Percentiles rank a stretch among this genome's conserved stretches.
These are phyloP conservation scores for Calameuta filiformis DNA, from an alignment of 2,888 invertebrate species.

Conservation along the genomic window DNA sequence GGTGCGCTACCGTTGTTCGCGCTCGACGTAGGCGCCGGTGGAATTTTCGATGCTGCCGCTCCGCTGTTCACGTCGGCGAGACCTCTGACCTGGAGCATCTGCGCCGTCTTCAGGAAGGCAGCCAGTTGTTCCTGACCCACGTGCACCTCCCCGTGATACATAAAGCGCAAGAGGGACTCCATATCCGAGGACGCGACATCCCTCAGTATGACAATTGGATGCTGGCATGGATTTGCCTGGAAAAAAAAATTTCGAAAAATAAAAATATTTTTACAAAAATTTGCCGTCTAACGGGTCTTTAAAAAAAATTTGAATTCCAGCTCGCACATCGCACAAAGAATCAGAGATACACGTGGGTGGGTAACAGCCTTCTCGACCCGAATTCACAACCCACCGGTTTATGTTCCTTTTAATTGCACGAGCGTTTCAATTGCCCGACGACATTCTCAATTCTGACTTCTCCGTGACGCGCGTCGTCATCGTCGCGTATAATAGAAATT, in stretches of 20 bases:
- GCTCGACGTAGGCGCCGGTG: conserved; percentile 47
- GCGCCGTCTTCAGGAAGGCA: conserved; percentile 88
- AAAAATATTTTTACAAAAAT: neutral
- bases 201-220: conserved; percentile 88
- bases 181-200: conserved; percentile 89
- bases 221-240: conserved; percentile 87
- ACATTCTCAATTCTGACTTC: neutral
- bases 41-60: conserved; percentile 56
- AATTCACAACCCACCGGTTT: neutral
- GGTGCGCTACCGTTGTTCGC: conserved; percentile 78
- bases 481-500: neutral
- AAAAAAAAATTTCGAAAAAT: conserved; percentile 11
- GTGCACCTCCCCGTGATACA: conserved; percentile 93
- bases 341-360: neutral
- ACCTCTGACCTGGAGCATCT: conserved; percentile 87
- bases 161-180: conserved; percentile 88
- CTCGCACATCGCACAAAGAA: neutral
- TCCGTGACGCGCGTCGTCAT: neutral
- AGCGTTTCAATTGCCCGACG: neutral
- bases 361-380: neutral
- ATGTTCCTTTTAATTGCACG: neutral
- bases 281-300: neutral
- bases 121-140: conserved; percentile 88
- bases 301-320: neutral
- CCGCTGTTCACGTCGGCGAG: conserved; percentile 81